These are phyloP conservation scores for Gymnopithys bicolor DNA, from an alignment of 2,797 vertebrate species.

Conservation along the genomic window DNA sequence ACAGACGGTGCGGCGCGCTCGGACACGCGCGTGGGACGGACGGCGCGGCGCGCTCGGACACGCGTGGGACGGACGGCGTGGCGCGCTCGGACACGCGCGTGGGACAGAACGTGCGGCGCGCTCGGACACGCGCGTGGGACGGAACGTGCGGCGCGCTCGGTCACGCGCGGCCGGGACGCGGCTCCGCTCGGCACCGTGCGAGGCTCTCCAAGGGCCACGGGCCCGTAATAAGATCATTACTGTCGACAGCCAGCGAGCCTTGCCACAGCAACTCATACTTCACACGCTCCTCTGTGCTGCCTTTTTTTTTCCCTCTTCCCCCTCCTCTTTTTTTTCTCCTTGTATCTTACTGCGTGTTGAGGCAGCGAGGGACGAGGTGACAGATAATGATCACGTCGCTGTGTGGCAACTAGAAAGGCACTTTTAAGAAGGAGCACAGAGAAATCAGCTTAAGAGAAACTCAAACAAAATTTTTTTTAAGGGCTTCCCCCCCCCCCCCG, in stretches of 20 bases:
- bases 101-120: too few relatives aligned
- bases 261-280: slow-evolving; percentile 83
- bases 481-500: not conserved
- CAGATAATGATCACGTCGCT: slow-evolving; percentile 80
- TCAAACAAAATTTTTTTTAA: slow-evolving; percentile 64
- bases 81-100: too few relatives aligned
- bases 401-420: slow-evolving; percentile 81
- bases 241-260: slow-evolving; percentile 84
- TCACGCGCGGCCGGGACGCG: too few relatives aligned
- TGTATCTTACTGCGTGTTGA: slow-evolving; percentile 76
- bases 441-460: slow-evolving; percentile 79
- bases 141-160: too few relatives aligned
- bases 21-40: too few relatives aligned
- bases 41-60: too few relatives aligned
- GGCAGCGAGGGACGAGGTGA: slow-evolving; percentile 78
- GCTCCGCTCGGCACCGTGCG: slow-evolving; percentile 77
- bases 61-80: slow-evolving; percentile 20
- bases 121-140: too few relatives aligned
- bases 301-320: not conserved
- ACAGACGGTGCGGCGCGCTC: too few relatives aligned
- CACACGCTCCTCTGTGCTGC: slow-evolving; percentile 77
- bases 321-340: not conserved
- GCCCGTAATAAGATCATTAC: slow-evolving; percentile 86
- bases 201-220: slow-evolving; percentile 85
- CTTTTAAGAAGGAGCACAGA: slow-evolving; percentile 78